These are phyloP conservation scores for Nixonia krombeini DNA, from an alignment of 1,140 invertebrate genomes.

Conservation along the genomic window DNA sequence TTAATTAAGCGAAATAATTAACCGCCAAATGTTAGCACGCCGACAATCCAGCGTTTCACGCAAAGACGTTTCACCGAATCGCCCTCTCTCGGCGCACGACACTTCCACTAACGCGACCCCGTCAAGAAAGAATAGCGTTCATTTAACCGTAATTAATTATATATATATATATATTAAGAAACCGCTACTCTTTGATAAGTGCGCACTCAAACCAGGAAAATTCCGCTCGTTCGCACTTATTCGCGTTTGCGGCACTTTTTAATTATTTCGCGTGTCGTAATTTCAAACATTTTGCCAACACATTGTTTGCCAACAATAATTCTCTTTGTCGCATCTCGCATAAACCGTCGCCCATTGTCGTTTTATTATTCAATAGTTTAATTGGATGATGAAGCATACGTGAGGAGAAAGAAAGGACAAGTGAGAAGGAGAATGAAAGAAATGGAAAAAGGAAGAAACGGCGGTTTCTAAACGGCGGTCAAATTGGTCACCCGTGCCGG, in stretches of 20 bases:
- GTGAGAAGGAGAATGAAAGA: too few species aligned
- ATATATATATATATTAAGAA: slow-evolving; percentile 26
- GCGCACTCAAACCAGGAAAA: too few species aligned
- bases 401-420: too few species aligned
- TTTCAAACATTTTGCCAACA: too few species aligned
- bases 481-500: slow-evolving; percentile 28
- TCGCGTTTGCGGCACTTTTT: not conserved
- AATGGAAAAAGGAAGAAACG: too few species aligned
- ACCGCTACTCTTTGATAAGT: not conserved
- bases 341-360: too few species aligned
- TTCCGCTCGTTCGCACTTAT: too few species aligned
- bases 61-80: slow-evolving; percentile 41
- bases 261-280: not conserved
- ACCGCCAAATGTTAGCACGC: slow-evolving; percentile 42
- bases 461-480: not conserved
- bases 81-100: slow-evolving; percentile 27
- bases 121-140: slow-evolving; percentile 30
- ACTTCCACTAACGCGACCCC: slow-evolving; percentile 35
- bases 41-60: slow-evolving; percentile 46
- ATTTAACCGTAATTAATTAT: slow-evolving; percentile 42
- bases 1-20: slow-evolving; percentile 52
- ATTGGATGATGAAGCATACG: too few species aligned
- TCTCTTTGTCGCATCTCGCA: too few species aligned
- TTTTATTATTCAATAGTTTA: too few species aligned
- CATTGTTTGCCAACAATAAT: too few species aligned